Base-by-base conservation (phyloP, 2,113 vertebrate genomes). In the Colius striatus region DNA sequence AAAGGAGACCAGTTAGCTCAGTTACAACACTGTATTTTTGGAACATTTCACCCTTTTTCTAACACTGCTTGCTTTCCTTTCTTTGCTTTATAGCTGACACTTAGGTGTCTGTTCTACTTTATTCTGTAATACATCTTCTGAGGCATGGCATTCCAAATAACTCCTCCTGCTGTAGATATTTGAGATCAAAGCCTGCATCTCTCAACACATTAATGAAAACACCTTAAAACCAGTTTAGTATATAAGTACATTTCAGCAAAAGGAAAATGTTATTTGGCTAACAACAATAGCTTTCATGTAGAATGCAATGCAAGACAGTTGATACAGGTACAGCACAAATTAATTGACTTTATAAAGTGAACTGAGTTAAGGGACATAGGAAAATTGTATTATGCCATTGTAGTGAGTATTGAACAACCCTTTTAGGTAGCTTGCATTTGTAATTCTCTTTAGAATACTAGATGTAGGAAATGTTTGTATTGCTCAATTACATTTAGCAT, bases 331-430 rank as follows among this genome's bases (percentile, higher is more conserved):
- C 34, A 87, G 70, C 54, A 92, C 27, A 87, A 95, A 94, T 95
- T 73, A 96, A 89, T 95, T 96, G 54, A 38, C 76, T 95, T 95
- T 91, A 58, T 94, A 85, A 91, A 92, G 85, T 78, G 66, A n/a
- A 23, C 70, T 72, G 51, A 95, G 27, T 90, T 84, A 87, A 92
- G 93, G 68, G 90, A 41, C 77, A 53, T 76, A 71, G 89, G 91
- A 94, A 92, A 88, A 51, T 61, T 77, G 68, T 36, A 53, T 70
- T 81, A 51, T 53, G 73, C 65, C 63, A 36, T 79, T 90, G 51
- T 13, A 32, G 17, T 81, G 81, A 80, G 73, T 84, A 60, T 61
- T 15, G 25, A 82, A n/a, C 25, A 67, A 48, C 36, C 32, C 57
- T 70, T 97, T 95, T 57, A 80, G 34, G 86, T 92, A 68, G 66